Evolutionary conservation across 2,113 vertebrate species (phyloP).

Genomic region (Sialia sialis): DNA sequence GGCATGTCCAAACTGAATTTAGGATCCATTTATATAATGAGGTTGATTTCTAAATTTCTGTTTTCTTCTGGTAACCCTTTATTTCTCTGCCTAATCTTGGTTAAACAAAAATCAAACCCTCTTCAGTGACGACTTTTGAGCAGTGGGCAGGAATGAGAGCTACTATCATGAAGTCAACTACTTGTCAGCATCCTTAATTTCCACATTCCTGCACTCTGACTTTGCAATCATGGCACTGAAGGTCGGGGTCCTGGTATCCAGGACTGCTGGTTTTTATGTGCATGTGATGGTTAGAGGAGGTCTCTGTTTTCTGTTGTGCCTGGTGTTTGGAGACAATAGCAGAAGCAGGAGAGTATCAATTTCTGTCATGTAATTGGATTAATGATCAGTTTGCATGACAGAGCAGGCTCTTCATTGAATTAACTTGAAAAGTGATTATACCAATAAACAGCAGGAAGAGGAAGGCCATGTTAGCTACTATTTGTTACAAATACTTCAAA

Average conservation of each 20-base stretch:
- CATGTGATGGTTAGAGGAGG: background rate
- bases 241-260: background rate
- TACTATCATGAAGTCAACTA: accelerated
- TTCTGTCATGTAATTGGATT: background rate
- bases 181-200: background rate
- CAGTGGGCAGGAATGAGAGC: background rate
- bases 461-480: background rate
- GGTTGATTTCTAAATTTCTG: background rate
- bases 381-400: background rate
- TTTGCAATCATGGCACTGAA: background rate
- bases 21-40: background rate
- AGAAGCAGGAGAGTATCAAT: background rate
- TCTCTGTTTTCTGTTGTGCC: accelerated
- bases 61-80: background rate
- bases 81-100: background rate
- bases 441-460: background rate
- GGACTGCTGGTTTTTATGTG: background rate
- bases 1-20: background rate
- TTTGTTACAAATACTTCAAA: background rate
- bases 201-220: background rate
- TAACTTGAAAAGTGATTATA: background rate
- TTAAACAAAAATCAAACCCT: background rate
- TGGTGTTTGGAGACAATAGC: background rate
- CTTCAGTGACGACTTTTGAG: background rate
- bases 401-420: background rate